Evolutionary conservation across 2,888 invertebrate genomes (phyloP).

Genomic region (Anthrax anthrax): DNA sequence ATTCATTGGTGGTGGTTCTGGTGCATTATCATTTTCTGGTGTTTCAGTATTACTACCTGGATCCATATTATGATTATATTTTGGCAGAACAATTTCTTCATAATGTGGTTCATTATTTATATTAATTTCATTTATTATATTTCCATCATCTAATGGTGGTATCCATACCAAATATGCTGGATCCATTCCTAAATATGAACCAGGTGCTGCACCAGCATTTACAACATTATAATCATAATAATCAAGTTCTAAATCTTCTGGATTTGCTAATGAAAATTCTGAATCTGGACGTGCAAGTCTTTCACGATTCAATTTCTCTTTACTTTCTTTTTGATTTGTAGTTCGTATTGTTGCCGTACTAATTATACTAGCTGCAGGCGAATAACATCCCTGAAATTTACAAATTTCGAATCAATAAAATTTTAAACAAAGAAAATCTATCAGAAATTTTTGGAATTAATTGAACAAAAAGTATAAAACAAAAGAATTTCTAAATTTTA

Average conservation of each 20-base stretch:
- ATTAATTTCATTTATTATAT: constrained; percentile 46
- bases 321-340: constrained; percentile 55
- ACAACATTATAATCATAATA: constrained; percentile 82
- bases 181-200: constrained; percentile 78
- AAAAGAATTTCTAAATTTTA: no score
- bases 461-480: no score
- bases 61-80: constrained; percentile 35
- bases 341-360: constrained; percentile 52
- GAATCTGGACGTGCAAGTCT: constrained; percentile 51
- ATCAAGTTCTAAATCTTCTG: constrained; percentile 67
- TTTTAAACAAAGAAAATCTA: no score
- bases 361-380: constrained; percentile 51
- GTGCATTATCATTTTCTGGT: constrained; percentile 42
- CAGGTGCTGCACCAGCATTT: constrained; percentile 68
- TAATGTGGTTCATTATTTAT: constrained; percentile 32
- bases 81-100: constrained; percentile 39
- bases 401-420: no score
- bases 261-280: constrained; percentile 61
- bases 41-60: constrained; percentile 55
- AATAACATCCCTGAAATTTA: constrained; percentile 49
- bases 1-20: constrained; percentile 30
- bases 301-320: constrained; percentile 63
- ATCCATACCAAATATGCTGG: constrained; percentile 80
- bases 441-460: no score
- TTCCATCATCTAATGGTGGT: constrained; percentile 61